phyloP scores from a whole-genome alignment of 92 coral and sea anemone species.

The Actinostola sp. region DNA sequence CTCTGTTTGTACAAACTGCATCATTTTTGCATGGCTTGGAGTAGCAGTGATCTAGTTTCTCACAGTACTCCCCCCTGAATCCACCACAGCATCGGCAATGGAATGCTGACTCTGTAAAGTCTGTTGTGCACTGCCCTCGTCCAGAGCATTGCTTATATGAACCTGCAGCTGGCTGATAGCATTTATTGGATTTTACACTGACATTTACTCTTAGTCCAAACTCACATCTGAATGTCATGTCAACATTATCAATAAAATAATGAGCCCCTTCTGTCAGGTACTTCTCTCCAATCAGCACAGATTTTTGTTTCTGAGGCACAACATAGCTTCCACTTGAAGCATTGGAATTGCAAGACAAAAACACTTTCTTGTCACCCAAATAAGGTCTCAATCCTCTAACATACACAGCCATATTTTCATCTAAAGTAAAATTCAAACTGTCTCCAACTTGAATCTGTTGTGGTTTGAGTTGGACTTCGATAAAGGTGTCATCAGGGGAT shows the following conservation, averaged over 20 bases:
- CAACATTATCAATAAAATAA: conserved; percentile 89
- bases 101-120: conserved; percentile 74
- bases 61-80: conserved; percentile 91
- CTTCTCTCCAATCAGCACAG: conserved; percentile 59
- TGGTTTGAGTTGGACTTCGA: conserved; percentile 91
- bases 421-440: conserved; percentile 83
- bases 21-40: conserved; percentile 89
- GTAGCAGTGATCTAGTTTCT: conserved; percentile 85
- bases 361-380: conserved; percentile 63
- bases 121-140: conserved; percentile 85
- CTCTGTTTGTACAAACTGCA: conserved; percentile 77
- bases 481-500: conserved; percentile 71
- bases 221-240: conserved; percentile 88
- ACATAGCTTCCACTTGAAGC: conserved; percentile 73
- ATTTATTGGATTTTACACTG: conserved; percentile 85
- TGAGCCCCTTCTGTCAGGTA: conserved; percentile 70
- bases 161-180: conserved; percentile 64
- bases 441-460: conserved; percentile 94
- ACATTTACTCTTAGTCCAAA: conserved; percentile 97
- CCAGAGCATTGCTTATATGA: conserved; percentile 67
- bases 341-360: conserved; percentile 75
- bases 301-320: conserved; percentile 44
- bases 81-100: conserved; percentile 96
- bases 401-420: conserved; percentile 71
- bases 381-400: conserved; percentile 75